Conservation (phyloP, 2,888 invertebrate species). For the Lasioglossum calceatum region DNA sequence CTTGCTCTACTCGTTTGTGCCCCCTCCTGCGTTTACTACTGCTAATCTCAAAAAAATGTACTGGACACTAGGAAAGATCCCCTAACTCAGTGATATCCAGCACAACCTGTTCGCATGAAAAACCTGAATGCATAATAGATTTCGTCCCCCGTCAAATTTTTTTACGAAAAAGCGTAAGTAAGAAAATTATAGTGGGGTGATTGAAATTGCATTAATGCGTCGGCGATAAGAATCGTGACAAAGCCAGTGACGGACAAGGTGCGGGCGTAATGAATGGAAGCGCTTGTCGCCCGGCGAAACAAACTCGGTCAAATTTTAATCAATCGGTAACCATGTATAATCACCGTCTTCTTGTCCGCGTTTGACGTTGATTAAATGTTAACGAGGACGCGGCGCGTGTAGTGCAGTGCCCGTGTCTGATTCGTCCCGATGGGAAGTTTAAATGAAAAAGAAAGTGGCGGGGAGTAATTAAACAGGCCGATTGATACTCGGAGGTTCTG, state of each 20-base stretch:
- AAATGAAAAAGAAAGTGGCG: constrained; percentile 75
- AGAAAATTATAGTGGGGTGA: not conserved
- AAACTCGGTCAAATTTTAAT: constrained; percentile 57
- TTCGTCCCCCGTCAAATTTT: not conserved
- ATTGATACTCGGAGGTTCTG: constrained; percentile 65
- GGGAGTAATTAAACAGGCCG: constrained; percentile 74
- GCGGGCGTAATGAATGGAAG: constrained; percentile 36
- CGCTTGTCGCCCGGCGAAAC: constrained; percentile 49
- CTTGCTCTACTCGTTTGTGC: not conserved
- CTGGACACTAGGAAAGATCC: not conserved
- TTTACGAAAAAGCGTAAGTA: not conserved
- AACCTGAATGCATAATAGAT: not conserved
- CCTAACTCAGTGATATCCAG: no score
- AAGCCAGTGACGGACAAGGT: not conserved
- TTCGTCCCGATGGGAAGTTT: constrained; percentile 73
- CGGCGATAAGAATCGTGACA: constrained; percentile 51
- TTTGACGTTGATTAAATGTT: constrained; percentile 75
- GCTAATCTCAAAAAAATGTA: not conserved
- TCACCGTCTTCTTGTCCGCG: constrained; percentile 26
- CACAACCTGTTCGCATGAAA: no score
- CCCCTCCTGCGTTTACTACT: not conserved
- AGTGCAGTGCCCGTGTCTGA: constrained; percentile 33
- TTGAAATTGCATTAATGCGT: constrained; percentile 49
- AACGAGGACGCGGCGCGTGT: constrained; percentile 69
- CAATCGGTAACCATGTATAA: constrained; percentile 48